phyloP scores from a whole-genome alignment of 2,797 vertebrate species.

The Bryconaethiops microstoma region DNA sequence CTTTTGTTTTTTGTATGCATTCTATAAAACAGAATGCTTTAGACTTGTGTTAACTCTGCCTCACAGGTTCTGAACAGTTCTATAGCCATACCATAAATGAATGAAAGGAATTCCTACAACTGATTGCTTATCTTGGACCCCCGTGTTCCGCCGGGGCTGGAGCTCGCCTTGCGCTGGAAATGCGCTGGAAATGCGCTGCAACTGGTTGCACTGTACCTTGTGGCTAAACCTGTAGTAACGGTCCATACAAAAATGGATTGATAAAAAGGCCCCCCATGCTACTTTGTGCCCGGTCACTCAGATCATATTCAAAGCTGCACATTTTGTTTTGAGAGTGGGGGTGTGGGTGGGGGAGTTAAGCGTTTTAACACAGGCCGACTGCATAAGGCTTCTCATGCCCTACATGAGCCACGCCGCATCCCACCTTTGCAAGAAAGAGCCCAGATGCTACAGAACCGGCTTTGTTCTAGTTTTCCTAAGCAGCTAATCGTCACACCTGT shows the following conservation, averaged over 20 bases:
- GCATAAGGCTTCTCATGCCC: background rate
- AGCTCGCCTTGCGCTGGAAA: background rate
- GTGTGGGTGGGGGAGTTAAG: background rate
- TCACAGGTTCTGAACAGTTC: slow-evolving; percentile 55
- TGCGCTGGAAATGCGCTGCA: no score
- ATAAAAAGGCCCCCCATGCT: slow-evolving; percentile 56
- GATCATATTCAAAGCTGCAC: slow-evolving; percentile 51
- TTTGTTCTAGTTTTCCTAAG: slow-evolving; percentile 17
- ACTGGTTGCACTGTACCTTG: background rate
- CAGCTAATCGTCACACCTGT: background rate
- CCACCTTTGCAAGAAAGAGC: slow-evolving; percentile 9
- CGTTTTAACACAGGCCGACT: slow-evolving; percentile 23
- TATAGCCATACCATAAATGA: slow-evolving; percentile 53
- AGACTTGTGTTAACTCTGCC: slow-evolving; percentile 38
- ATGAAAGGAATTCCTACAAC: slow-evolving; percentile 45
- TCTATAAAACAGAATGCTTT: slow-evolving; percentile 84
- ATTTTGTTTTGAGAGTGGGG: slow-evolving; percentile 8
- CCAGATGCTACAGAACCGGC: slow-evolving; percentile 16
- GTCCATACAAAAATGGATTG: slow-evolving; percentile 54
- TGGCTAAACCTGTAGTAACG: slow-evolving; percentile 46
- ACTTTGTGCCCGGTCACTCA: slow-evolving; percentile 51
- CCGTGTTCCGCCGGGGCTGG: slow-evolving; percentile 38
- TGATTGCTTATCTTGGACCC: slow-evolving; percentile 32
- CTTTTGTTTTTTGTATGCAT: slow-evolving; percentile 69
- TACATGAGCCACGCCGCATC: background rate